These are phyloP conservation scores for Gymnocypris eckloni DNA, from an alignment of 2,797 vertebrate species.

Conservation along the genomic window DNA sequence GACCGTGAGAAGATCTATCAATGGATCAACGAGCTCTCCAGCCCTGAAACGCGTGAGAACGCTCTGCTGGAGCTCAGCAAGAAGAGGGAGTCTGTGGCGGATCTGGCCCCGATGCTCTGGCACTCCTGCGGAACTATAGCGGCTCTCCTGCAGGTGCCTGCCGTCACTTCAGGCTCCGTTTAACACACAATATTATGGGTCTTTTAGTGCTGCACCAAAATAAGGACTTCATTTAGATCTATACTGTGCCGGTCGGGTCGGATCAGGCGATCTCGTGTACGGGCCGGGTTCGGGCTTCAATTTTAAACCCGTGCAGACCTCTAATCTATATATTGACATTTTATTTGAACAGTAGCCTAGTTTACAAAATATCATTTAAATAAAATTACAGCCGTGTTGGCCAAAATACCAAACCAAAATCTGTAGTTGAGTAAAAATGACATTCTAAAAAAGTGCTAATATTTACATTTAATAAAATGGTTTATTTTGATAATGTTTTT, in stretches of 20 bases:
- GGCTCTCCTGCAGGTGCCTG: conserved; percentile 88
- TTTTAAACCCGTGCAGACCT: too few species aligned
- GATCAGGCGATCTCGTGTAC: too few species aligned
- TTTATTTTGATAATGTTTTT: too few species aligned
- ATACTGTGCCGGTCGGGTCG: too few species aligned
- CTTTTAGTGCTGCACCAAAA: too few species aligned
- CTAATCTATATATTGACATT: neutral
- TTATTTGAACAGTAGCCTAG: neutral
- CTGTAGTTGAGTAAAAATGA: neutral
- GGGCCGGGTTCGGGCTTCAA: too few species aligned
- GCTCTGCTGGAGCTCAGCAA: conserved; percentile 97
- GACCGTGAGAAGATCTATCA: conserved; percentile 98
- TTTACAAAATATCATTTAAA: neutral
- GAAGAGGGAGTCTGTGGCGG: conserved; percentile 95
- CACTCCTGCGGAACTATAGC: conserved; percentile 98
- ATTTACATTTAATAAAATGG: neutral
- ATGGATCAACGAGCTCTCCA: conserved; percentile 98
- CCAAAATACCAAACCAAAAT: too few species aligned
- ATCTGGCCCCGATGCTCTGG: conserved; percentile 98
- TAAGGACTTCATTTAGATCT: neutral
- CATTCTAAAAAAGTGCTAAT: neutral
- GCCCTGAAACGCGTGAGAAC: conserved; percentile 95
- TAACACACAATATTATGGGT: neutral
- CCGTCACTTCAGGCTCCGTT: neutral
- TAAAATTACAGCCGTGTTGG: neutral